phyloP scores from a whole-genome alignment of 1,140 invertebrate species.

The Hesperophylax magnus region DNA sequence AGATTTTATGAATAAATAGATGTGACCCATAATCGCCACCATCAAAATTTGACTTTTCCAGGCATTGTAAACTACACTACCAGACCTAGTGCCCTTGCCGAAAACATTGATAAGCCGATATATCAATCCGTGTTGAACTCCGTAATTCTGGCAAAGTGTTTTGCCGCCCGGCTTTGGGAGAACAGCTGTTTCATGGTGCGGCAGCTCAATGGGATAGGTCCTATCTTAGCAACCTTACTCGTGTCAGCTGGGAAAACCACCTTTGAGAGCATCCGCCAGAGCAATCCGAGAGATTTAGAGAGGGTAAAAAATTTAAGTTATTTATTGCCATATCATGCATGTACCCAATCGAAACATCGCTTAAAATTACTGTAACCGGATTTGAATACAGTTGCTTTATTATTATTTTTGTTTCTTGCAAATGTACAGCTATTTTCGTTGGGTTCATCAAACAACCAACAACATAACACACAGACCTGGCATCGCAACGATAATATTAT shows the following conservation, averaged over 20 bases:
- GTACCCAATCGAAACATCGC: no score
- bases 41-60: conserved; percentile 49
- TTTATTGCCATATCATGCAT: no score
- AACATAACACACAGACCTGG: no score
- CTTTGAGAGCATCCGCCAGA: conserved; percentile 76
- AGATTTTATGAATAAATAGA: no score
- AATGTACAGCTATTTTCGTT: no score
- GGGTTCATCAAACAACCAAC: no score
- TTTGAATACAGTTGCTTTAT: no score
- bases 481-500: no score
- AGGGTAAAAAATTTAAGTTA: conserved; percentile 66
- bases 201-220: conserved; percentile 81
- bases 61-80: conserved; percentile 69
- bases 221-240: conserved; percentile 75
- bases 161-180: conserved; percentile 80
- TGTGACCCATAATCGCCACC: no score
- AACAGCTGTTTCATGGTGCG: conserved; percentile 79
- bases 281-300: conserved; percentile 83
- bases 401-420: no score
- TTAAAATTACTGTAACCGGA: no score
- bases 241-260: conserved; percentile 77
- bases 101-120: conserved; percentile 57
- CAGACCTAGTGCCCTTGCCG: conserved; percentile 58
- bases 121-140: conserved; percentile 73
- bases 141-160: conserved; percentile 76